These are phyloP conservation scores for Fregetta grallaria DNA, from an alignment of 2,113 vertebrate genomes.

Conservation along the genomic window DNA sequence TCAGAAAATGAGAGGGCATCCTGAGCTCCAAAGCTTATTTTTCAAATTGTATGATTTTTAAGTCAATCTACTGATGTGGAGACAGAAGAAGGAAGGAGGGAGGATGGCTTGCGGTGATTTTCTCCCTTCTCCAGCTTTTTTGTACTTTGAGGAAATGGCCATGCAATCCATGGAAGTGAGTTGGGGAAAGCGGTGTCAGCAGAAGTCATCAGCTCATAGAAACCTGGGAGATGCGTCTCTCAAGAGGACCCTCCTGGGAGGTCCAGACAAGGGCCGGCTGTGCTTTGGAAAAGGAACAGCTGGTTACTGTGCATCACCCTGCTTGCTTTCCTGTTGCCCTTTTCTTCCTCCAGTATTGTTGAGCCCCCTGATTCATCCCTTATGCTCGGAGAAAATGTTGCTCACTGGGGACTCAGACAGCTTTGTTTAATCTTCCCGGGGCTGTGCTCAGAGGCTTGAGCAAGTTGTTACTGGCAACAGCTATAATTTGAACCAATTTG, in stretches of 20 bases:
- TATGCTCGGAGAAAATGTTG: neutral
- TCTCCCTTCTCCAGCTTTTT: neutral
- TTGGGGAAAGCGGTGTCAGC: neutral
- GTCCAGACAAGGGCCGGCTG: neutral
- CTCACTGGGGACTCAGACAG: neutral
- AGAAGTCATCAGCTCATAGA: neutral
- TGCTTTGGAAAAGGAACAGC: neutral
- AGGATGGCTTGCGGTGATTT: neutral
- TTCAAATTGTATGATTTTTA: neutral
- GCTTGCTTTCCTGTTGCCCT: neutral
- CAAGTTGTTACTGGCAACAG: neutral
- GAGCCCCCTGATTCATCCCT: neutral
- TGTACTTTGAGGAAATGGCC: neutral
- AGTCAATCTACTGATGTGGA: neutral
- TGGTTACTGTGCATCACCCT: neutral
- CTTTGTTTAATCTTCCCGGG: neutral
- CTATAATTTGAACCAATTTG: neutral
- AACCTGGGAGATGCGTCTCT: neutral
- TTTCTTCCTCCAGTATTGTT: neutral
- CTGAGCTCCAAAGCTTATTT: neutral
- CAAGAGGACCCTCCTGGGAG: neutral
- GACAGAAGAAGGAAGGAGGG: neutral
- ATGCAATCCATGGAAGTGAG: neutral
- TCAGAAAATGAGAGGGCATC: neutral
- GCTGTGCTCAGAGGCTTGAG: neutral